Conservation (phyloP, 2,113 vertebrate genomes). For the Orthochromis malagaraziensis region DNA sequence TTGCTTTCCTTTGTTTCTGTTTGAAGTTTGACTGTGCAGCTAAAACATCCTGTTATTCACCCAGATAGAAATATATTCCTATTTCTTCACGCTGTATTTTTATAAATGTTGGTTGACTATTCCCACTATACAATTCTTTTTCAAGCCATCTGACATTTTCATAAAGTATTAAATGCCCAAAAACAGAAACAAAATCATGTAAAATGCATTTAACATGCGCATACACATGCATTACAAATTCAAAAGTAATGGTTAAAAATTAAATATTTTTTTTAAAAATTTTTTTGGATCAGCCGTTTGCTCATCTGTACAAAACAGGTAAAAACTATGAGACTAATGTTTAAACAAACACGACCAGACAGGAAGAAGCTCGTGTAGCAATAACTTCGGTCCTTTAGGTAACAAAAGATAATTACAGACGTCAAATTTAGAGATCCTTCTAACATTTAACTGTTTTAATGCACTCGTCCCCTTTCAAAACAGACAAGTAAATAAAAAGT, state of each 20-base stretch:
- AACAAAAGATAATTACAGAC: background rate
- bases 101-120: background rate
- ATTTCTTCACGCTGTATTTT: slow-evolving; percentile 14
- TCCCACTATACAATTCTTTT: background rate
- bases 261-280: background rate
- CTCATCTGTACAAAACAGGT: slow-evolving; percentile 25
- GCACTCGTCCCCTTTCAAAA: slow-evolving; percentile 57
- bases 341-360: background rate
- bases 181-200: slow-evolving; percentile 34
- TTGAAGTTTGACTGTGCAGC: background rate
- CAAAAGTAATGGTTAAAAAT: slow-evolving; percentile 3
- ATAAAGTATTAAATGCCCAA: slow-evolving; percentile 32
- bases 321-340: slow-evolving; percentile 8
- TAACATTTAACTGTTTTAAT: slow-evolving; percentile 48
- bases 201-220: slow-evolving; percentile 35
- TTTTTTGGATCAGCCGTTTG: background rate
- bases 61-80: background rate
- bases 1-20: background rate
- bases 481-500: slow-evolving; percentile 59
- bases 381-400: slow-evolving; percentile 1
- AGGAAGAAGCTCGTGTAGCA: slow-evolving; percentile 2
- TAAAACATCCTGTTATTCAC: background rate
- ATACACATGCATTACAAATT: slow-evolving; percentile 22
- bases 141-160: slow-evolving; percentile 6
- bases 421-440: slow-evolving; percentile 21